A percentile compares a stretch with the other conserved stretches of the same genome.
These are phyloP conservation scores for Tor tambroides DNA, from an alignment of 2,113 vertebrate species.

Conservation along the genomic window DNA sequence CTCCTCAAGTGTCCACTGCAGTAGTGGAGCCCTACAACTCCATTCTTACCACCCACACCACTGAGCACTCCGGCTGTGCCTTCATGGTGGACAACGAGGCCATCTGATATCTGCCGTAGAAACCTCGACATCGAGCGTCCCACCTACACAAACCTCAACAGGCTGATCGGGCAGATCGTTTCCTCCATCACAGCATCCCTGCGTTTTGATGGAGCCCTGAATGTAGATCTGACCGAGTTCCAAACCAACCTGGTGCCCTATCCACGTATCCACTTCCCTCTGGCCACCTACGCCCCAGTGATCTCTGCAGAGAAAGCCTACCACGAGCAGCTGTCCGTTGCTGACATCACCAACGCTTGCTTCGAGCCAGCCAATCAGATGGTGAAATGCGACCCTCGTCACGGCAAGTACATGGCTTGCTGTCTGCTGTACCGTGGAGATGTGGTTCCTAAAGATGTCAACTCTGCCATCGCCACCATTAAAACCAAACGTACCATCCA, in stretches of 20 bases:
- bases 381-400: slow-evolving; percentile 80
- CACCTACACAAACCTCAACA: slow-evolving; percentile 83
- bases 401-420: slow-evolving; percentile 81
- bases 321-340: slow-evolving; percentile 75
- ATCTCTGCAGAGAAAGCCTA: slow-evolving; percentile 79
- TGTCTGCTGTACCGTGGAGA: slow-evolving; percentile 79
- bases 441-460: slow-evolving; percentile 81
- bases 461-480: slow-evolving; percentile 75
- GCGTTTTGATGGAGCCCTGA: slow-evolving; percentile 79
- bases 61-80: slow-evolving; percentile 80
- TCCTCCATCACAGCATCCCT: slow-evolving; percentile 80
- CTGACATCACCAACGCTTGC: slow-evolving; percentile 79
- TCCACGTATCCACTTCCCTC: slow-evolving; percentile 78
- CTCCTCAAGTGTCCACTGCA: slow-evolving; percentile 78
- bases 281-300: slow-evolving; percentile 77
- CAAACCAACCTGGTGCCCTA: slow-evolving; percentile 82
- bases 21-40: slow-evolving; percentile 89
- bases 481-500: slow-evolving; percentile 79
- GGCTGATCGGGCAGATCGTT: slow-evolving; percentile 83
- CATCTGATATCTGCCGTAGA: slow-evolving; percentile 80
- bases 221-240: slow-evolving; percentile 80
- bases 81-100: slow-evolving; percentile 85
- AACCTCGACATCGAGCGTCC: slow-evolving; percentile 87
- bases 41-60: slow-evolving; percentile 82
- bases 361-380: slow-evolving; percentile 80